Evolutionary conservation across 1,140 invertebrate species (phyloP), one percentile per base, ranked within the genome.

Genomic region (Elymnias hypermnestra): DNA sequence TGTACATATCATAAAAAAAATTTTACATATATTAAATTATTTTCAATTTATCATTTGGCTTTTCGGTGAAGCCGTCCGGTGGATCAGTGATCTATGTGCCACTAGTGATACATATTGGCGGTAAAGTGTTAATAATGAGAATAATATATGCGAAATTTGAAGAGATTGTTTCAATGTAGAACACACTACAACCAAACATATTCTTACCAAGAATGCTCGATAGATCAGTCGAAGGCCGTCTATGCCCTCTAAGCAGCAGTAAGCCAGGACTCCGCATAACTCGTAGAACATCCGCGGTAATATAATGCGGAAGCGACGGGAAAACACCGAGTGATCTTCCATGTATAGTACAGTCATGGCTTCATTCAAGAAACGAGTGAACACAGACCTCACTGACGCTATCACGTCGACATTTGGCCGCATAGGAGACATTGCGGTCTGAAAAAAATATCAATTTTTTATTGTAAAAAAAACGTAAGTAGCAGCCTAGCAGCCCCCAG

Each of bases 241-340:
- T 0, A 53, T 39, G 2, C 63, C 63, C 1, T 73, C 54, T 2
- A 29, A 41, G 51, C 69, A 71, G 15, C 56, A 56, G 14, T 56
- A 57, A 0, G 52, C 37, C 7, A 77, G 45, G 0, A 72, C 49
- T 0, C 66, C 46, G 42, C 71, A 72, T 12, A 72, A 23, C 14
- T 77, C 73, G 3, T 51, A 46, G 46, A 67, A 77, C 5, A 74
- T 22, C 0, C 67, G 43, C 0, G 57, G 35, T 29, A 67, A 59
- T 3, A 65, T 37, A 2, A 47, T 35, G 28, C 67, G 72, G 53
- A 69, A 74, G 1, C 64, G 53, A 3, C 56, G 39, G 2, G 45
- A 40, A 25, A 58, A 63, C 23, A 33, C 12, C 1, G 63, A 37
- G 8, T 29, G 21, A 8, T 25, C 26, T 9, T 67, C 33, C 12